phyloP scores from a whole-genome alignment of 1,140 invertebrate genomes.

The Melipona quadrifasciata region DNA sequence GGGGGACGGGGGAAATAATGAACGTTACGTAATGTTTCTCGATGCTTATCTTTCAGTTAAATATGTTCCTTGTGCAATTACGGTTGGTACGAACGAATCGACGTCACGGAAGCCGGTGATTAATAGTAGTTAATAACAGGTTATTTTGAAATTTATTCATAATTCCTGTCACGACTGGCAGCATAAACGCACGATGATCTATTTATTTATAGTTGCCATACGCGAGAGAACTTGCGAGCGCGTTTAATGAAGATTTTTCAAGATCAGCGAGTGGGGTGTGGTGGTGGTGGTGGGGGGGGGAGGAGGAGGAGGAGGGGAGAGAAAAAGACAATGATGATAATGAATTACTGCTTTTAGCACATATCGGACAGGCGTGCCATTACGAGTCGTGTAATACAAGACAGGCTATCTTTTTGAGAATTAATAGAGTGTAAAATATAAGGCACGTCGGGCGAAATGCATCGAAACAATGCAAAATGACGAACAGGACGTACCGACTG shows the following conservation, averaged over 20 bases:
- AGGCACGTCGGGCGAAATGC: background rate
- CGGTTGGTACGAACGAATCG: background rate
- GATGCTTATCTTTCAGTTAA: slow-evolving; percentile 24
- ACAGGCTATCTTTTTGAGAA: background rate
- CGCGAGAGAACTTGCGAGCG: background rate
- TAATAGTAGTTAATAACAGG: slow-evolving; percentile 43
- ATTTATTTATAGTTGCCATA: slow-evolving; percentile 22
- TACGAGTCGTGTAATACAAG: slow-evolving; percentile 28
- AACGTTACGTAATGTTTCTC: background rate
- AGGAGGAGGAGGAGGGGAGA: too few relatives aligned
- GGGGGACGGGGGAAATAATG: background rate
- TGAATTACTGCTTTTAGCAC: slow-evolving; percentile 21
- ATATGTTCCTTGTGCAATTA: slow-evolving; percentile 5
- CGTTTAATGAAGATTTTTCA: slow-evolving; percentile 24
- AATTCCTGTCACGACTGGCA: slow-evolving; percentile 3
- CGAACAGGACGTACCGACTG: background rate
- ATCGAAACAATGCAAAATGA: slow-evolving; percentile 24
- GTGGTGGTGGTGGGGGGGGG: too few relatives aligned
- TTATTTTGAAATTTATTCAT: slow-evolving; percentile 40
- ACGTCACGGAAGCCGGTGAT: slow-evolving; percentile 35
- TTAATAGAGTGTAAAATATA: slow-evolving; percentile 35
- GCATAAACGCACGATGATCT: slow-evolving; percentile 14
- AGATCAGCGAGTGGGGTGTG: too few relatives aligned
- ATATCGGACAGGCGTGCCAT: slow-evolving; percentile 5
- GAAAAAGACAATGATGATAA: background rate